Base-by-base conservation (phyloP, 2,888 invertebrate genomes). In the Nemotelus nigrinus region DNA sequence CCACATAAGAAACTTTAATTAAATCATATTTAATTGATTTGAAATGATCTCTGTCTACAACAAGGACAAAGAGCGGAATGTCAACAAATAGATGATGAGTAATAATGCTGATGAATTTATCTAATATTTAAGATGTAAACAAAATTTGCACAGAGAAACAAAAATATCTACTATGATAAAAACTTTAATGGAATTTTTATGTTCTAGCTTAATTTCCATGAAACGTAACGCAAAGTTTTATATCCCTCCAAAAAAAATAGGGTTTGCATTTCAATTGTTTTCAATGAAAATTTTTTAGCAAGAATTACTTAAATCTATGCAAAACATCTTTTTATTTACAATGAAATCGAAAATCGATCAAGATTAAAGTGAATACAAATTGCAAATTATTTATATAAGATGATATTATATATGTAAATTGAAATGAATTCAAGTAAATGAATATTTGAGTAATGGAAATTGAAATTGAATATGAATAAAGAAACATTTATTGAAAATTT, bases 171-270 rank as follows among this genome's bases (percentile, higher is more conserved):
- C 25, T 25, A 25, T 25, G 25, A 57, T 55, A n/a, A 70, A 55
- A 53, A 41, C 41, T 2, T 50, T 0, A 68, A 72, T 58, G 58
- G 57, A 72, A 60, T 60, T 74, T 25, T 60, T 10, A 72, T 41
- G 74, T 74, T 60, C 74, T 72, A 25, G 58, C 43, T 74, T 60
- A 25, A 43, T 7, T 65, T 70, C 7, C 41, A 44, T 43, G 44
- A 25, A 70, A 39, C 70, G 63, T 60, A 50, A 60, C 74, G n/a
- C 25, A 25, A 25, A 25, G 25, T 70, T 70, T 55, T 70, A 5
- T 45, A 60, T 74, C 63, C 74, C 74, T 74, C 74, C 74, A 74
- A 50, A 25, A 25, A n/a, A 25, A 25, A 63, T 74, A 74, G 74
- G 74, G 74, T 58, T 65, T 47, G 47, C n/a, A 58, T 25, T 25